Conservation (phyloP, 2,888 invertebrate species). For the Acleris sparsana region DNA sequence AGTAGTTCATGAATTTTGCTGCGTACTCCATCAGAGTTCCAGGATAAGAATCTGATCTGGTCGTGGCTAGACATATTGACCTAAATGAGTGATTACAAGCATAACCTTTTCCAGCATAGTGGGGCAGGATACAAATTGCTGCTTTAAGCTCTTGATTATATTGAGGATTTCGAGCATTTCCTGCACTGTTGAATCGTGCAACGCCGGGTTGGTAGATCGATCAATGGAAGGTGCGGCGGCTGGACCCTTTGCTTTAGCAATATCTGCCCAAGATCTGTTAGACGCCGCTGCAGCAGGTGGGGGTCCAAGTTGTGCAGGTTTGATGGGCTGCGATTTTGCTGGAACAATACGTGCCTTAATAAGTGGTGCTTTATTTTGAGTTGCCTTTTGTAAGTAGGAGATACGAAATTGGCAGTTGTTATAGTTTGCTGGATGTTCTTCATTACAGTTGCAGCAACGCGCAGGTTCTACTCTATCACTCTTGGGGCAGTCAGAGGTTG, state of each 20-base stretch:
- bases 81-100: constrained; percentile 30
- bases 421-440: constrained; percentile 31
- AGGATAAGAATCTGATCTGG: constrained; percentile 14
- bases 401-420: constrained; percentile 1
- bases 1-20: constrained; percentile 19
- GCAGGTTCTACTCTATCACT: constrained; percentile 32
- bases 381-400: neutral
- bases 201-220: no score
- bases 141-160: constrained; percentile 27
- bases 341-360: neutral
- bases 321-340: neutral
- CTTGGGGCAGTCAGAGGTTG: constrained; percentile 35
- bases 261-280: neutral
- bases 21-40: constrained; percentile 13
- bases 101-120: constrained; percentile 12
- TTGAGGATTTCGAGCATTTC: constrained; percentile 32
- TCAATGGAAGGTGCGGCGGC: no score
- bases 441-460: constrained; percentile 36
- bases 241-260: neutral
- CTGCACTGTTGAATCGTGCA: neutral
- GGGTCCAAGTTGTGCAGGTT: neutral
- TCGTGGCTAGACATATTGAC: constrained; percentile 17
- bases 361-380: neutral
- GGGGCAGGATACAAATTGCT: constrained; percentile 22
- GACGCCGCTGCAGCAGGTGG: neutral